phyloP scores from a whole-genome alignment of 2,113 vertebrate species.

The Phylloscopus whistleri region DNA sequence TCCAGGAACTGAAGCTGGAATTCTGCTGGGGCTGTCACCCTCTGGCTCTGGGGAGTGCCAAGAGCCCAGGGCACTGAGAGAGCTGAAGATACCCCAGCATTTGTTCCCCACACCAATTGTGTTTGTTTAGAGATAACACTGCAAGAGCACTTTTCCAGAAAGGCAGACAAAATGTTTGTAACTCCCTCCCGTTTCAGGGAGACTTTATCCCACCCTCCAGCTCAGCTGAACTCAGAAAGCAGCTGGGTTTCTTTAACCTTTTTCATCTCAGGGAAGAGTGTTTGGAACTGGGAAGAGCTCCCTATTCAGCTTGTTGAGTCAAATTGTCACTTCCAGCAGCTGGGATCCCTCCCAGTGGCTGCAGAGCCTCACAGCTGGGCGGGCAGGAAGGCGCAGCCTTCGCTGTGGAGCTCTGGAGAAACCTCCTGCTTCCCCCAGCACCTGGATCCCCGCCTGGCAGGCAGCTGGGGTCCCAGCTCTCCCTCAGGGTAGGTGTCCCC shows the following conservation, averaged over 20 bases:
- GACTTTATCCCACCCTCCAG: not conserved
- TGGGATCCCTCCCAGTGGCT: slow-evolving; percentile 26
- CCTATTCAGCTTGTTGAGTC: slow-evolving; percentile 9
- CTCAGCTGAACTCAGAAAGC: not conserved
- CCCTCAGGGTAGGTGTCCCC: not conserved
- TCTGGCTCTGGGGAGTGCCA: accelerated
- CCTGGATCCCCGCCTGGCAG: not conserved
- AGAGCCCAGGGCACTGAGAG: not conserved
- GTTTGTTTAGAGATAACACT: not conserved
- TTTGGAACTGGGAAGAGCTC: slow-evolving; percentile 20
- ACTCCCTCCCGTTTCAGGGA: not conserved
- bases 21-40: not conserved
- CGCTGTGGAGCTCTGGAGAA: not conserved
- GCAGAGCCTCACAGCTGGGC: slow-evolving; percentile 7
- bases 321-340: slow-evolving; percentile 39
- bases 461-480: not conserved
- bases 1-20: not conserved
- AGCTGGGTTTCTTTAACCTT: slow-evolving; percentile 54
- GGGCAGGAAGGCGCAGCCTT: not conserved
- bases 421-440: not conserved
- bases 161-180: not conserved
- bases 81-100: accelerated
- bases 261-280: not conserved
- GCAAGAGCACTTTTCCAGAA: not conserved
- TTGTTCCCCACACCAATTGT: not conserved